phyloP scores from a whole-genome alignment of 2,797 vertebrate species.

The Myotis vivesi region DNA sequence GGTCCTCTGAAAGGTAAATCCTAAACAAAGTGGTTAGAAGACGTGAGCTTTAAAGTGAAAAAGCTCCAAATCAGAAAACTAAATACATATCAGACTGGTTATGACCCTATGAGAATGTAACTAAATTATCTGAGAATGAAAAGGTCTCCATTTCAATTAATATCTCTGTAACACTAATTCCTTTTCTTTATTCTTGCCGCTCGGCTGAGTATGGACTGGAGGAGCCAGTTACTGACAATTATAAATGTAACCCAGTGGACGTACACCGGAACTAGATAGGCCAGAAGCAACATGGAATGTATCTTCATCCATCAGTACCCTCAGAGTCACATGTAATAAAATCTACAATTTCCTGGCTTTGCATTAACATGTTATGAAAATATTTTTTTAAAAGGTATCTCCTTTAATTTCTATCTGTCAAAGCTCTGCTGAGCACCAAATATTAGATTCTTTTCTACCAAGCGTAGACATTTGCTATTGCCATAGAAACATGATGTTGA shows the following conservation, averaged over 20 bases:
- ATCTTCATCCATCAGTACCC: neutral
- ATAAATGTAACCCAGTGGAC: conserved; percentile 4
- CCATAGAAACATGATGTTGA: conserved; percentile 52
- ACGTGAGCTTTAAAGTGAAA: neutral
- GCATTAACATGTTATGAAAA: conserved; percentile 25
- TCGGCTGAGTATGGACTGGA: neutral
- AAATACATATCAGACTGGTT: neutral
- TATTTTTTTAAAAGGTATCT: neutral
- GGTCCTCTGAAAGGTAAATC: neutral
- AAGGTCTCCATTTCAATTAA: neutral
- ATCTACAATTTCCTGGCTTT: neutral
- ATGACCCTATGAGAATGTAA: neutral
- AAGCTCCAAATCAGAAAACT: neutral
- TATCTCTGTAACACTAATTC: neutral
- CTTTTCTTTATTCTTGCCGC: neutral
- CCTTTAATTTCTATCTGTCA: neutral
- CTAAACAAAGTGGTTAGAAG: neutral
- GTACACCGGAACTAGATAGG: neutral
- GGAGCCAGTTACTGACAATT: neutral
- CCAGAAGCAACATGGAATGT: neutral
- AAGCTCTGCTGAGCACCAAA: neutral
- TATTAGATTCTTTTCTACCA: conserved; percentile 29
- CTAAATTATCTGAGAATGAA: neutral
- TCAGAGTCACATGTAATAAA: neutral
- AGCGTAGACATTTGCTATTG: conserved; percentile 48